These are phyloP conservation scores for Planiliza haematocheilus DNA, from an alignment of 2,113 vertebrate genomes.

Conservation along the genomic window DNA sequence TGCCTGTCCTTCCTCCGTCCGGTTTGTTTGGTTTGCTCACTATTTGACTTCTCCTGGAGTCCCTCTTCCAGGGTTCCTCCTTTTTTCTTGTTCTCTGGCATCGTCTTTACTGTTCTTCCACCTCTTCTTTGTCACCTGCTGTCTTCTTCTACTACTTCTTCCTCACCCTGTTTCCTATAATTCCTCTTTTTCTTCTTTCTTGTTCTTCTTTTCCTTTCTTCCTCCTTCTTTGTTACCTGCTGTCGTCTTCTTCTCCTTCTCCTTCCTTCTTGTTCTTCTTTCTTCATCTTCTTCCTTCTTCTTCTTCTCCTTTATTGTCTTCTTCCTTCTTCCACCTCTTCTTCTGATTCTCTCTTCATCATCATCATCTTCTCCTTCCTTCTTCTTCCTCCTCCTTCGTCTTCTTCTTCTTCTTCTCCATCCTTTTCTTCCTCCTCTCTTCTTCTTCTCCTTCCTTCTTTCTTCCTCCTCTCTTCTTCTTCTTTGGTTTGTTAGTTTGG, in stretches of 20 bases:
- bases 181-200: constrained; percentile 4
- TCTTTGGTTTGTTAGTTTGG: constrained; percentile 58
- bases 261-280: not conserved
- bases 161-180: no score
- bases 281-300: constrained; percentile 15
- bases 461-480: constrained; percentile 23
- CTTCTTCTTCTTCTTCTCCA: constrained; percentile 14
- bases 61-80: not conserved
- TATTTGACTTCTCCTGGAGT: constrained; percentile 19
- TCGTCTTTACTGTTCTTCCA: not conserved
- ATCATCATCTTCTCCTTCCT: constrained; percentile 8
- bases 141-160: constrained; percentile 2
- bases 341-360: not conserved
- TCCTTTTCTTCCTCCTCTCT: constrained; percentile 4
- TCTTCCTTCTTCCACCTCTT: constrained; percentile 9
- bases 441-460: constrained; percentile 2
- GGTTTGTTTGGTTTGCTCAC: not conserved
- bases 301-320: constrained; percentile 5
- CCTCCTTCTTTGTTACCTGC: constrained; percentile 16
- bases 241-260: constrained; percentile 24
- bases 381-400: not conserved
- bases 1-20: constrained; percentile 12
- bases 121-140: not conserved
- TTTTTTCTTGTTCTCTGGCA: not conserved
- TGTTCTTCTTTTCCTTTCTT: constrained; percentile 2